A percentile compares a stretch with the other conserved stretches of the same genome.
These are phyloP conservation scores for Dysmachus trigonus DNA, from an alignment of 2,888 invertebrate species.

Conservation along the genomic window DNA sequence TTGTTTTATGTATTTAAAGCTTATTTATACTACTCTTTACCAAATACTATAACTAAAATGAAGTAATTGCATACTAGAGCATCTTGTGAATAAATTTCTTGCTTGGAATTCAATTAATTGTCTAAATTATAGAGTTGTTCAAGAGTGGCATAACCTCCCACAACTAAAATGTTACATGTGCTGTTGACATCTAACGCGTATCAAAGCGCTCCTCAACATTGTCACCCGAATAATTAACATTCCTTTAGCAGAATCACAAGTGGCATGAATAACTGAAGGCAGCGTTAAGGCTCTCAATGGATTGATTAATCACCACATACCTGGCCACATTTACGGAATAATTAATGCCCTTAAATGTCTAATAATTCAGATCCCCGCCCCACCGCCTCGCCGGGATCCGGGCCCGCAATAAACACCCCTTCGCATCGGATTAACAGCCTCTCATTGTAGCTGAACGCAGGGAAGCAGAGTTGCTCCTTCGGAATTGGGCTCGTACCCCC, in stretches of 20 bases:
- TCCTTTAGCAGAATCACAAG: constrained; percentile 6
- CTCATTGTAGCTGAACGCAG: not conserved
- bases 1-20: too few relatives aligned
- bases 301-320: constrained; percentile 14
- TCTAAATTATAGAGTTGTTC: not conserved
- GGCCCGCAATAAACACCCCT: not conserved
- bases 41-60: not conserved
- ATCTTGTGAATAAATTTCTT: not conserved
- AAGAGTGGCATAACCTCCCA: not conserved
- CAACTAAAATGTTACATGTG: not conserved
- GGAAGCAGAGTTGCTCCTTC: not conserved
- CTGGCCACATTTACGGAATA: not conserved
- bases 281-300: not conserved
- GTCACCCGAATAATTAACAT: not conserved
- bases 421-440: not conserved
- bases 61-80: not conserved
- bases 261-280: not conserved
- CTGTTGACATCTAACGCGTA: not conserved
- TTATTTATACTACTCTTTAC: too few relatives aligned
- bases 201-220: not conserved
- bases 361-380: not conserved
- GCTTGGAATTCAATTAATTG: not conserved
- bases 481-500: not conserved
- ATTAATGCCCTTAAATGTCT: constrained; percentile 19
- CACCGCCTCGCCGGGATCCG: not conserved